Evolutionary conservation across 1,140 invertebrate species (phyloP), one percentile per base, ranked within the genome.

Genomic region (Atopsyche davidsoni): DNA sequence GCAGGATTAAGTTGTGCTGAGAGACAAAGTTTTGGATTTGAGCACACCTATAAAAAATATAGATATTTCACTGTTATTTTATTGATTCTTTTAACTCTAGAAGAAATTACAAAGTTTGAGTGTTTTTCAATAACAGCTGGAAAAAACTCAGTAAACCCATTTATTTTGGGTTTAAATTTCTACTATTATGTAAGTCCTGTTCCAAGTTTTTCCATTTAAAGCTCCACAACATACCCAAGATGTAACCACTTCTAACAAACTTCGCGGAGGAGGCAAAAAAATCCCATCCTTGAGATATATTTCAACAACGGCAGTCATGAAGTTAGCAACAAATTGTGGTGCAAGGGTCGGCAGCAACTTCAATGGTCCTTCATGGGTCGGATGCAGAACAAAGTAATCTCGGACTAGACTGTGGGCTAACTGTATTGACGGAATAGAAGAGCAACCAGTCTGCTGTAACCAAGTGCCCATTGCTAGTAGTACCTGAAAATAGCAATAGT

Each of bases 391-490:
- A 59, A 89, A 86, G 61, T 88, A 88, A 64, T 91, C 87, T 48
- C 81, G 77, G n/a, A 89, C 79, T 24, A 91, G 68, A 52, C 81
- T 82, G 53, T 82, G 79, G 1, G 84, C 86, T 4, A 90, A 69
- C 62, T 81, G 80, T 3, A 86, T 70, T 36, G 83, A 84, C 21
- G 81, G 77, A 0, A 68, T 17, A 0, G 85, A 87, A n/a, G 84
- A 86, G 43, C 85, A 87, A 7, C 86, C 83, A 46, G 86, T 74
- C 62, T 89, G 87, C 66, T 90, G 87, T 67, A 90, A 79, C 83
- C 86, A 87, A n/a, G 87, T 84, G 49, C 86, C 87, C 16, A 87
- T 80, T 1, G 85, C 85, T 42, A 81, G 77, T 11, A 91, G 64
- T 1, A 89, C 66, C 71, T 73, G 17, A 4, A 50, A 46, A 21